A percentile compares a stretch with the other conserved stretches of the same genome.
Evolutionary conservation across 2,888 invertebrate genomes (phyloP).

Genomic region (Drosophila yooni): DNA sequence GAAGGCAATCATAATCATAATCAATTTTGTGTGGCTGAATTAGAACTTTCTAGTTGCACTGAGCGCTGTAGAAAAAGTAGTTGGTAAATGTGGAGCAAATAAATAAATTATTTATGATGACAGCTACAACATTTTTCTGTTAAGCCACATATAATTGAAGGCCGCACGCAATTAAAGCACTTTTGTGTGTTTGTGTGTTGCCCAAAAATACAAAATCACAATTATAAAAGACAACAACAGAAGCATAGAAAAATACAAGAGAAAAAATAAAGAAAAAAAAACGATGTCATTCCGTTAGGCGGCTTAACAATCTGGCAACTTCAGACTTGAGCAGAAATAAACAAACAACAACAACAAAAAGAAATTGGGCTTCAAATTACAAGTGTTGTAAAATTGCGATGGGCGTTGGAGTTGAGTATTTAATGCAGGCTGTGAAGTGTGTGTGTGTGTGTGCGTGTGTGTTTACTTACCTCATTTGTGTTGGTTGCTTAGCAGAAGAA

Average conservation of each 20-base stretch:
- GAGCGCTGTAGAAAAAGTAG: background rate
- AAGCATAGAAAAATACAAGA: background rate
- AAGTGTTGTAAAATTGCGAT: slow-evolving; percentile 38
- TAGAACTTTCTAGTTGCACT: slow-evolving; percentile 55
- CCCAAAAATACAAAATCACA: slow-evolving; percentile 4
- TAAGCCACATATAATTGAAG: slow-evolving; percentile 59
- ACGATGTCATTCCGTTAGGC: slow-evolving; percentile 66
- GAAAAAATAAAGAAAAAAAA: slow-evolving; percentile 6
- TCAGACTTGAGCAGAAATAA: slow-evolving; percentile 10
- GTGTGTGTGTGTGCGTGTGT: slow-evolving; percentile 3
- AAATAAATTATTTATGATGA: slow-evolving; percentile 51
- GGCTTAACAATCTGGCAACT: slow-evolving; percentile 45
- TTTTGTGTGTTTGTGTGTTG: slow-evolving; percentile 23
- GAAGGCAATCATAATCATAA: slow-evolving; percentile 55
- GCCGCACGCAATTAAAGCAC: slow-evolving; percentile 69
- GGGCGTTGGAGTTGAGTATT: background rate
- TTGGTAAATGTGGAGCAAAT: slow-evolving; percentile 61
- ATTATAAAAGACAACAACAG: background rate
- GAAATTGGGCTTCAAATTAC: slow-evolving; percentile 52
- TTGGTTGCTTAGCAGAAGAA: slow-evolving; percentile 60
- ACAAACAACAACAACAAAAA: slow-evolving; percentile 17
- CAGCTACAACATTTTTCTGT: slow-evolving; percentile 33
- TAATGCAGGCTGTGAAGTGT: slow-evolving; percentile 9
- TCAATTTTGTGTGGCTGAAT: slow-evolving; percentile 15
- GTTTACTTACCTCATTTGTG: slow-evolving; percentile 74